These are phyloP conservation scores for Cyphomyrus discorhynchus DNA, from an alignment of 2,113 vertebrate genomes.

Conservation along the genomic window DNA sequence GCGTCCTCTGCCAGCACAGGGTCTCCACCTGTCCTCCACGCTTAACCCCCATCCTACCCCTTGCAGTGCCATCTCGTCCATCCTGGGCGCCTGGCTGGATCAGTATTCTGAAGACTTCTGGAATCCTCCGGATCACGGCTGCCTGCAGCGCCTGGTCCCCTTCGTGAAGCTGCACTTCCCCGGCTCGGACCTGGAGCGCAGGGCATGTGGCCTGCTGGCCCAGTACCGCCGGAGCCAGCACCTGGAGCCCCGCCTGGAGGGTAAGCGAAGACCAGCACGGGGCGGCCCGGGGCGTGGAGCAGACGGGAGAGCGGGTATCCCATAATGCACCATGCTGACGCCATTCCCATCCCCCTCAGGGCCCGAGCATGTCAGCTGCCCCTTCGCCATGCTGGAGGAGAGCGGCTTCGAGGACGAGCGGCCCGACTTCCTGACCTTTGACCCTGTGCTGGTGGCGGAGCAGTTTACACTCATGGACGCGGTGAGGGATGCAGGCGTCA, in stretches of 20 bases:
- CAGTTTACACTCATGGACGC: constrained; percentile 97
- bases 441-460: constrained; percentile 87
- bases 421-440: constrained; percentile 78
- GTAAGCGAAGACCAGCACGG: constrained; percentile 48
- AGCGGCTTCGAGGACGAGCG: constrained; percentile 72
- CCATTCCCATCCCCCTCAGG: constrained; percentile 23
- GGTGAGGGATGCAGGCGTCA: constrained; percentile 59
- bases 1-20: too few relatives aligned
- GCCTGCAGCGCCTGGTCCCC: constrained; percentile 82
- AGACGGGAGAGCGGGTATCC: not conserved
- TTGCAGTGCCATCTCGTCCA: constrained; percentile 85
- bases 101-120: constrained; percentile 97
- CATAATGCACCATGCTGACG: not conserved
- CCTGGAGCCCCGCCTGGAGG: constrained; percentile 66
- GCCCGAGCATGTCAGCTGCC: constrained; percentile 65
- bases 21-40: too few relatives aligned
- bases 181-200: constrained; percentile 85
- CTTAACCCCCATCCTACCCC: not conserved
- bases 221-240: constrained; percentile 82
- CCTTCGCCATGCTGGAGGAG: constrained; percentile 72
- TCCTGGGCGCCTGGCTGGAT: constrained; percentile 95
- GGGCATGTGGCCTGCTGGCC: constrained; percentile 80
- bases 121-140: constrained; percentile 76
- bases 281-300: not conserved
- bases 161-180: constrained; percentile 84